These are phyloP conservation scores for Chromis chromis DNA, from an alignment of 2,797 vertebrate species.

Conservation along the genomic window DNA sequence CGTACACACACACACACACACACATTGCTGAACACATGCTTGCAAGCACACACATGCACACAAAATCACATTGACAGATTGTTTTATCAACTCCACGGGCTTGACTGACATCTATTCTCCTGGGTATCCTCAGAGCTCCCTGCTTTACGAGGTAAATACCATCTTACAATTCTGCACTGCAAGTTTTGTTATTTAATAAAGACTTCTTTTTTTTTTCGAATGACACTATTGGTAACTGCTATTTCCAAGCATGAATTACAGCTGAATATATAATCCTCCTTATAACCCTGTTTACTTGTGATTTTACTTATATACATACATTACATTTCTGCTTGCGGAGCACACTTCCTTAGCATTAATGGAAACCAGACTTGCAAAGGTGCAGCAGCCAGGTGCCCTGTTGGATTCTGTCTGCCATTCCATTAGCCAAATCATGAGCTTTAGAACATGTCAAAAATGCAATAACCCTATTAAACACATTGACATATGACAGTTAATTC, in stretches of 20 bases:
- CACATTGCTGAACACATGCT: constrained; percentile 31
- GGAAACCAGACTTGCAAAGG: constrained; percentile 27
- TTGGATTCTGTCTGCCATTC: constrained; percentile 69
- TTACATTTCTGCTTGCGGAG: background rate
- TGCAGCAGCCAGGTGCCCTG: constrained; percentile 65
- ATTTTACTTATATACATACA: background rate
- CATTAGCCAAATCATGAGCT: constrained; percentile 73
- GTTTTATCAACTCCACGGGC: constrained; percentile 71
- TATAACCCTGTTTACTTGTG: background rate
- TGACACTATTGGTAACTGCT: constrained; percentile 27
- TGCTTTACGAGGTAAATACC: constrained; percentile 67
- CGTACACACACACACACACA: constrained; percentile 1
- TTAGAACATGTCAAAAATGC: constrained; percentile 83
- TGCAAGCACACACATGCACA: constrained; percentile 26
- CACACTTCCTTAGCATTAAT: constrained; percentile 14
- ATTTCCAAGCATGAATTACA: constrained; percentile 18
- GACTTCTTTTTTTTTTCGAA: constrained; percentile 39
- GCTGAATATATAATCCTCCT: background rate
- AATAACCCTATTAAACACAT: constrained; percentile 81
- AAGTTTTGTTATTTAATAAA: constrained; percentile 58
- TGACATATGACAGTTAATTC: constrained; percentile 84
- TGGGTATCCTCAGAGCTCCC: constrained; percentile 64
- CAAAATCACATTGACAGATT: constrained; percentile 68
- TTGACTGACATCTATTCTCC: constrained; percentile 80
- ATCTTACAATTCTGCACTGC: constrained; percentile 42